Evolutionary conservation across 2,113 vertebrate species (phyloP).

Genomic region (Enhydra lutris): DNA sequence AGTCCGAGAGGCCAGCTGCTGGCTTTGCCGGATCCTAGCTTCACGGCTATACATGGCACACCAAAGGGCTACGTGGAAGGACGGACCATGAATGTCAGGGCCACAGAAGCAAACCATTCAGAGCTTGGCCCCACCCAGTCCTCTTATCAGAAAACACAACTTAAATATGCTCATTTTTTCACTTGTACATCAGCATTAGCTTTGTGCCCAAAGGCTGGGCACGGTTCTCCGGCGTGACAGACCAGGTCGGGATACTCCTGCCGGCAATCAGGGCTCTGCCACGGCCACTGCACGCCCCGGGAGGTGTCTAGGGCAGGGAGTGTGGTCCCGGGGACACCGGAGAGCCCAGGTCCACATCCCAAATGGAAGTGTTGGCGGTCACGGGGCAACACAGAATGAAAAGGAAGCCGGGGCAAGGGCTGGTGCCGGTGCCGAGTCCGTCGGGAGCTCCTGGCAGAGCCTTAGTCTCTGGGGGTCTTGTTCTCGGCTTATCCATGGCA

Average conservation of each 20-base stretch:
- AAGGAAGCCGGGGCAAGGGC: accelerated
- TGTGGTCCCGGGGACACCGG: not conserved
- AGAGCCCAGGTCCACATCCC: not conserved
- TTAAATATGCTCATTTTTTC: accelerated
- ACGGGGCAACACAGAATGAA: accelerated
- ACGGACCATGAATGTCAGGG: accelerated
- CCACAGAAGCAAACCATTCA: accelerated
- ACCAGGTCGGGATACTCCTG: not conserved
- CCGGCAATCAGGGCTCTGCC: not conserved
- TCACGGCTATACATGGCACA: accelerated
- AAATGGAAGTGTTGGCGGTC: accelerated
- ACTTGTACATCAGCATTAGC: not conserved
- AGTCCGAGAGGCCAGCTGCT: accelerated
- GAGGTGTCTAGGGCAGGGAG: no score
- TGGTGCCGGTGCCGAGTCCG: accelerated
- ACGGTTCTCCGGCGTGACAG: not conserved
- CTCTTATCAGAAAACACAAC: not conserved
- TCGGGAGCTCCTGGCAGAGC: not conserved
- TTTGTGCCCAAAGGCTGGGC: not conserved
- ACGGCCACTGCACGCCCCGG: accelerated
- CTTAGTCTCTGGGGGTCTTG: not conserved
- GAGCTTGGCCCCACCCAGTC: not conserved
- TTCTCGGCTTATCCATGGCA: accelerated
- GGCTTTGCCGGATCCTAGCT: not conserved
- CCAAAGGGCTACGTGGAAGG: accelerated